phyloP scores from a whole-genome alignment of 2,888 invertebrate genomes.

The Lithophane socia region DNA sequence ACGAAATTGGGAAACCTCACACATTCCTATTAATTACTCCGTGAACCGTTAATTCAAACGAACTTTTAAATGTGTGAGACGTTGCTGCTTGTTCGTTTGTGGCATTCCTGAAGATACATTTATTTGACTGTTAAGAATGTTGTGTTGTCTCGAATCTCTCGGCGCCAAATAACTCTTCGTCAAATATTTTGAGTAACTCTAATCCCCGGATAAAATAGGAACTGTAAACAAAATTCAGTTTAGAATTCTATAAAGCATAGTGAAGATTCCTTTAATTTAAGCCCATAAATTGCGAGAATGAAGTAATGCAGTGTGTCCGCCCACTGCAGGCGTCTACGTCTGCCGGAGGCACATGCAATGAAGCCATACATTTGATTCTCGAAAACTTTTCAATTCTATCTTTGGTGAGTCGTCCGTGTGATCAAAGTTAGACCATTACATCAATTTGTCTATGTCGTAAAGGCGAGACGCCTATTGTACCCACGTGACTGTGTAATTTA shows the following conservation, averaged over 20 bases:
- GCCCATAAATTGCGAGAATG: slow-evolving; percentile 79
- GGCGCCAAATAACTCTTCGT: slow-evolving; percentile 25
- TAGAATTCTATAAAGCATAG: slow-evolving; percentile 54
- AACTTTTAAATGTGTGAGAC: slow-evolving; percentile 49
- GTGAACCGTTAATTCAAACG: slow-evolving; percentile 62
- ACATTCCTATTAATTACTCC: slow-evolving; percentile 64
- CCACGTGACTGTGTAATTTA: slow-evolving; percentile 53
- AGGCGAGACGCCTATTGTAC: slow-evolving; percentile 56
- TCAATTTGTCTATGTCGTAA: slow-evolving; percentile 61
- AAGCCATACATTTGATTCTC: slow-evolving; percentile 60
- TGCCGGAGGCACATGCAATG: slow-evolving; percentile 70
- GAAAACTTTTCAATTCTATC: slow-evolving; percentile 64
- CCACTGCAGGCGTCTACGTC: slow-evolving; percentile 73
- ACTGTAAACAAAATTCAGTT: slow-evolving; percentile 52
- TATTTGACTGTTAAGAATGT: slow-evolving; percentile 41
- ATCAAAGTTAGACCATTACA: slow-evolving; percentile 52
- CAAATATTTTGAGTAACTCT: slow-evolving; percentile 20
- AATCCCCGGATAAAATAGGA: slow-evolving; percentile 29
- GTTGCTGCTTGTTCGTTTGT: slow-evolving; percentile 33
- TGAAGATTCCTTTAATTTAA: slow-evolving; percentile 67
- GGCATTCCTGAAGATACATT: slow-evolving; percentile 41
- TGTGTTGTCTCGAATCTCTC: slow-evolving; percentile 20
- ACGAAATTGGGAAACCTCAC: slow-evolving; percentile 71
- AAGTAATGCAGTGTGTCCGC: slow-evolving; percentile 79
- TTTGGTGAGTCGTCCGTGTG: slow-evolving; percentile 53